phyloP scores from a whole-genome alignment of 1,140 invertebrate genomes.

The Listronotus oregonensis region DNA sequence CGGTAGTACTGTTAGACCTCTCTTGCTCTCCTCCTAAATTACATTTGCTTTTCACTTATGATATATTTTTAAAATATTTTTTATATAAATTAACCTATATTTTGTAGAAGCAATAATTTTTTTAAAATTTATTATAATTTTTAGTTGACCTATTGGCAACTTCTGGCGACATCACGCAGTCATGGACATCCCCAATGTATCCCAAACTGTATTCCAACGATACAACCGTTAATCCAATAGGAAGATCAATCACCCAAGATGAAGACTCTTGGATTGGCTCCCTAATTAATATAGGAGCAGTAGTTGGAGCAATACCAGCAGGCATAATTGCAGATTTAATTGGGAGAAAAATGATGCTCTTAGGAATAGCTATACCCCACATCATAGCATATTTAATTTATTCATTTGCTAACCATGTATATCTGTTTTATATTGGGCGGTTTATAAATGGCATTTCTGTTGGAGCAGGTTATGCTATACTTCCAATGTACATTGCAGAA shows the following conservation, averaged over 20 bases:
- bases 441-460: conserved; percentile 68
- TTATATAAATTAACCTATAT: no score
- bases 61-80: no score
- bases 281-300: conserved; percentile 77
- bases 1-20: no score
- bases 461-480: conserved; percentile 66
- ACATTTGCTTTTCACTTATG: no score
- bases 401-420: conserved; percentile 59
- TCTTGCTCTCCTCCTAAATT: no score
- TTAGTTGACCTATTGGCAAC: conserved; percentile 28
- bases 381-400: conserved; percentile 69
- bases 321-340: conserved; percentile 52
- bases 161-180: conserved; percentile 22
- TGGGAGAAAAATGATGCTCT: conserved; percentile 56
- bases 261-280: conserved; percentile 81
- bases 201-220: conserved; percentile 58
- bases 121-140: not conserved
- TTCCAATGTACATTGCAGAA: conserved; percentile 69
- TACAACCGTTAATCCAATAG: conserved; percentile 44
- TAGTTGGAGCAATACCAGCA: conserved; percentile 59
- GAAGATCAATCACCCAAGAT: conserved; percentile 53
- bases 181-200: conserved; percentile 74
- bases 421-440: conserved; percentile 60
- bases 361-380: conserved; percentile 60
- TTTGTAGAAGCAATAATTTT: no score